A percentile compares a stretch with the other conserved stretches of the same genome.
These are phyloP conservation scores for Pyrochroa serraticornis DNA, from an alignment of 2,888 invertebrate genomes.

Conservation along the genomic window DNA sequence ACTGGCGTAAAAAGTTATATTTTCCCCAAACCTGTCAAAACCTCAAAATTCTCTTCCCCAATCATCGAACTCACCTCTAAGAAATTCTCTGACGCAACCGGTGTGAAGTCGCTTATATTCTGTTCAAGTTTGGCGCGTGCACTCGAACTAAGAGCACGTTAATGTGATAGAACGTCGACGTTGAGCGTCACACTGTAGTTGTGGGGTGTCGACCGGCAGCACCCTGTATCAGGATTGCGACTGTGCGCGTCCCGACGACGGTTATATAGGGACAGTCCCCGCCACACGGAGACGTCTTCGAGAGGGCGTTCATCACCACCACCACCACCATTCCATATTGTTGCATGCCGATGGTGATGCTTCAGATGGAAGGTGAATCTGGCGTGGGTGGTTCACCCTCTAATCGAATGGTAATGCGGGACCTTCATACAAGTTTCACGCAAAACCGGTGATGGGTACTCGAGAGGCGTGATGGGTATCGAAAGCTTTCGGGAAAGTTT, in stretches of 20 bases:
- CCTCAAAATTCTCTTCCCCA: too few species aligned
- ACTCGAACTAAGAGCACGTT: constrained; percentile 15
- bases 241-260: constrained; percentile 24
- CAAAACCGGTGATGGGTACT: too few species aligned
- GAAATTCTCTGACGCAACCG: too few species aligned
- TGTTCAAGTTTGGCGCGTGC: too few species aligned
- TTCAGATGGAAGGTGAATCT: neutral
- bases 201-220: constrained; percentile 30
- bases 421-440: too few species aligned
- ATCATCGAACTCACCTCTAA: too few species aligned
- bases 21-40: too few species aligned
- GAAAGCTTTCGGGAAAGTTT: too few species aligned
- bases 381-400: neutral
- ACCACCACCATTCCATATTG: neutral
- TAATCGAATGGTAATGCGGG: neutral
- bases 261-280: constrained; percentile 31
- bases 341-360: too few species aligned
- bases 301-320: constrained; percentile 20
- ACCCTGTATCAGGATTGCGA: constrained; percentile 31
- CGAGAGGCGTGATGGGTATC: too few species aligned
- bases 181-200: constrained; percentile 5
- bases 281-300: constrained; percentile 28
- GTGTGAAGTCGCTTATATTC: too few species aligned
- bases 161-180: constrained; percentile 6
- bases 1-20: too few species aligned